A percentile compares a stretch with the other conserved stretches of the same genome.
phyloP scores from a whole-genome alignment of 2,888 invertebrate genomes.

The Agriopis leucophaearia region DNA sequence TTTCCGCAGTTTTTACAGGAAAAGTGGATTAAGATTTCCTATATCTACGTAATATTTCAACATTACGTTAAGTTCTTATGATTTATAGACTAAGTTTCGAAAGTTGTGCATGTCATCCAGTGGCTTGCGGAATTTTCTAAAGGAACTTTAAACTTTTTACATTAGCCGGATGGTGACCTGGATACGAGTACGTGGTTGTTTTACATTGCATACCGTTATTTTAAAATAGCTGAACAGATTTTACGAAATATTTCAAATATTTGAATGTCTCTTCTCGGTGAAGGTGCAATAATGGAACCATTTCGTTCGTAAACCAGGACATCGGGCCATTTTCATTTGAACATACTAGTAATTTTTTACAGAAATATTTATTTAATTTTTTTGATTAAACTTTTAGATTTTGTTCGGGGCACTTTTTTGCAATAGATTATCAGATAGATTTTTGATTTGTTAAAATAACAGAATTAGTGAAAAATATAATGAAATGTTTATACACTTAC shows the following conservation, averaged over 20 bases:
- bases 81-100: constrained; percentile 81
- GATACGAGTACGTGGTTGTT: constrained; percentile 44
- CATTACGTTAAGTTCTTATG: constrained; percentile 76
- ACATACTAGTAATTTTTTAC: too few relatives aligned
- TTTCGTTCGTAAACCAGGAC: background rate
- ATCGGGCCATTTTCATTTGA: background rate
- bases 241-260: constrained; percentile 2
- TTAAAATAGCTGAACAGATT: constrained; percentile 13
- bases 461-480: too few relatives aligned
- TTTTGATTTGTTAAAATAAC: too few relatives aligned
- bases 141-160: constrained; percentile 80
- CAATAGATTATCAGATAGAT: too few relatives aligned
- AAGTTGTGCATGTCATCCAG: constrained; percentile 83
- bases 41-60: constrained; percentile 79
- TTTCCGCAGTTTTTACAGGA: constrained; percentile 75
- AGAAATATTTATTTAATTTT: too few relatives aligned
- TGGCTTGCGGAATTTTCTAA: constrained; percentile 73
- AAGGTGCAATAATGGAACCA: background rate
- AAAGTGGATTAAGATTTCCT: constrained; percentile 83
- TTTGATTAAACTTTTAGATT: too few relatives aligned
- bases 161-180: constrained; percentile 70
- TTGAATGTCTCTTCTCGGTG: background rate
- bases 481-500: too few relatives aligned
- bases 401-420: too few relatives aligned
- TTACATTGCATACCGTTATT: constrained; percentile 13